Conservation (phyloP, 1,140 invertebrate species). For the fruit fly (Drosophila melanogaster) region DNA sequence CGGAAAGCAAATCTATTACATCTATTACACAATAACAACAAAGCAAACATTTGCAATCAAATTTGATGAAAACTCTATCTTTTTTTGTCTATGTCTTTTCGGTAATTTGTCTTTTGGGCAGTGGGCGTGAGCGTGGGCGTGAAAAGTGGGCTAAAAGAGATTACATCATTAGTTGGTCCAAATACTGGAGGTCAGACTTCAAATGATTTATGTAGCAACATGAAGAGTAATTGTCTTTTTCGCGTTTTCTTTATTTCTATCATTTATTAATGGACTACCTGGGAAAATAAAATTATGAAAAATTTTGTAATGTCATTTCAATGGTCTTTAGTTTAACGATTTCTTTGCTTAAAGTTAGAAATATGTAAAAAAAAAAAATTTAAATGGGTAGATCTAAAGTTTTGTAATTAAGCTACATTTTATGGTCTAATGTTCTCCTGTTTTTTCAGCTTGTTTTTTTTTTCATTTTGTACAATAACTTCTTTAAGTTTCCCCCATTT, state of each 20-base stretch:
- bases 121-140: conserved; percentile 37
- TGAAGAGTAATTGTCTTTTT: conserved; percentile 37
- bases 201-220: conserved; percentile 16
- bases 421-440: not conserved
- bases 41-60: conserved; percentile 35
- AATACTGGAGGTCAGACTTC: conserved; percentile 32
- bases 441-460: not conserved
- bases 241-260: not conserved
- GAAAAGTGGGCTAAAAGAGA: conserved; percentile 30
- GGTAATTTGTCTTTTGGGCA: conserved; percentile 25
- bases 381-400: too few relatives aligned
- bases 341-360: too few relatives aligned
- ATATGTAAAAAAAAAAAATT: too few relatives aligned
- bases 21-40: too few relatives aligned
- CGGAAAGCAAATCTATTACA: too few relatives aligned
- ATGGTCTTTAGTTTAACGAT: too few relatives aligned
- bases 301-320: not conserved
- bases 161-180: conserved; percentile 32
- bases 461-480: not conserved
- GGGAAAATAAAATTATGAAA: not conserved
- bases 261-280: not conserved
- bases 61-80: conserved; percentile 44
- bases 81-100: conserved; percentile 1
- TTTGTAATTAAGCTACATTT: too few relatives aligned
- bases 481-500: conserved; percentile 22